These are phyloP conservation scores for Bombus huntii DNA, from an alignment of 1,140 invertebrate species.

Conservation along the genomic window DNA sequence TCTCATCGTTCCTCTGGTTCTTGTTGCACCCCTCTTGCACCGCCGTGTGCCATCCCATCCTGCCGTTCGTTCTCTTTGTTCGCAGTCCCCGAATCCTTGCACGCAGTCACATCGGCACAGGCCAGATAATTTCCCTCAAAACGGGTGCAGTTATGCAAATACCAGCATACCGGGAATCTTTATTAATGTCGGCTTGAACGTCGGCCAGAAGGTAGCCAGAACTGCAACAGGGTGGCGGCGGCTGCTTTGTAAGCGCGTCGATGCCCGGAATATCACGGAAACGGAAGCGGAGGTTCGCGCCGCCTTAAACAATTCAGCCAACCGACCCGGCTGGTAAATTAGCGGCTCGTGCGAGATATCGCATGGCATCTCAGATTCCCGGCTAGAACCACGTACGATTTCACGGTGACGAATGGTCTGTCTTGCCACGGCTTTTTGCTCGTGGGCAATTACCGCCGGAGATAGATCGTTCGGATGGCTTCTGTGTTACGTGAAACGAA, in stretches of 20 bases:
- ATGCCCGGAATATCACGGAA: constrained; percentile 46
- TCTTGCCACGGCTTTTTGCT: constrained; percentile 10
- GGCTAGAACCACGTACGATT: background rate
- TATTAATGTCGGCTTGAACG: constrained; percentile 70
- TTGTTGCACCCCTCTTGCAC: constrained; percentile 9
- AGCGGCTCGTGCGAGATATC: constrained; percentile 8
- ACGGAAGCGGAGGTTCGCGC: constrained; percentile 26
- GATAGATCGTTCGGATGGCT: constrained; percentile 10
- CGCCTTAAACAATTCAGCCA: constrained; percentile 40
- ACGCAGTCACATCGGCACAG: background rate
- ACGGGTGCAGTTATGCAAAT: constrained; percentile 71
- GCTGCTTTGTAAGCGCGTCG: constrained; percentile 19
- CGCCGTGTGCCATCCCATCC: constrained; percentile 28
- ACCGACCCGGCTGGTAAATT: background rate
- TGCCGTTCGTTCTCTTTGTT: background rate
- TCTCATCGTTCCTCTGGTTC: background rate
- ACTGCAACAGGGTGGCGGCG: constrained; percentile 19
- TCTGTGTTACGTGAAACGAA: background rate
- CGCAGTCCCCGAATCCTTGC: background rate
- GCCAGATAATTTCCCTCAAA: constrained; percentile 60
- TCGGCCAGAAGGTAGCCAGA: constrained; percentile 26
- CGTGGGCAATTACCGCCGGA: constrained; percentile 26
- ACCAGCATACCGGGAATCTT: constrained; percentile 57
- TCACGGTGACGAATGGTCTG: constrained; percentile 30
- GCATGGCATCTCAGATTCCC: constrained; percentile 18